A percentile compares a stretch with the other conserved stretches of the same genome.
phyloP scores from a whole-genome alignment of 2,113 vertebrate species.

The Gulo gulo region DNA sequence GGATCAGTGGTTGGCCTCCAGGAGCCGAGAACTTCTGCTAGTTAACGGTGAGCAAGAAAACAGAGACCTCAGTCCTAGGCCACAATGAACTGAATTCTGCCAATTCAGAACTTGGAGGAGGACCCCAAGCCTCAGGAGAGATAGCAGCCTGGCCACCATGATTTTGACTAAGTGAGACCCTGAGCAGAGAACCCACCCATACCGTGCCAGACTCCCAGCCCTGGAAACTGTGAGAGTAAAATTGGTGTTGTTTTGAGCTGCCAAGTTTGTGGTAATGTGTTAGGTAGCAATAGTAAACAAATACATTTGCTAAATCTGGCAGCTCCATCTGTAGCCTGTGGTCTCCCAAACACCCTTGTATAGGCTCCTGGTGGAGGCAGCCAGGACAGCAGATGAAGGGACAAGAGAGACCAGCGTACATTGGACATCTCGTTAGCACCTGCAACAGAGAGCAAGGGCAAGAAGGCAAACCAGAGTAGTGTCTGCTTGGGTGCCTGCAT shows the following conservation, averaged over 20 bases:
- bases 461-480: neutral
- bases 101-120: neutral
- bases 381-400: neutral
- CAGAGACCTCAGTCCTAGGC: neutral
- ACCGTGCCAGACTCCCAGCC: fast-evolving
- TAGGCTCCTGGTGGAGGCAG: neutral
- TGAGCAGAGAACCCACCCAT: neutral
- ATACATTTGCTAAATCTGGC: neutral
- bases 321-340: neutral
- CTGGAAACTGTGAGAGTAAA: neutral
- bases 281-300: neutral
- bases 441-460: neutral
- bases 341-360: neutral
- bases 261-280: neutral
- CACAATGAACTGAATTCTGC: neutral
- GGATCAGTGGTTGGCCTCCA: neutral
- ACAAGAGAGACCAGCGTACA: neutral
- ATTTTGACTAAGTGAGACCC: neutral
- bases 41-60: neutral
- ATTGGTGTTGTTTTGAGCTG: neutral
- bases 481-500: neutral
- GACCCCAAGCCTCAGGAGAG: neutral
- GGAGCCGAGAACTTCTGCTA: neutral
- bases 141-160: neutral
- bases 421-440: neutral